Evolutionary conservation across 2,797 vertebrate species (phyloP).

Genomic region (Sus cebifrons): DNA sequence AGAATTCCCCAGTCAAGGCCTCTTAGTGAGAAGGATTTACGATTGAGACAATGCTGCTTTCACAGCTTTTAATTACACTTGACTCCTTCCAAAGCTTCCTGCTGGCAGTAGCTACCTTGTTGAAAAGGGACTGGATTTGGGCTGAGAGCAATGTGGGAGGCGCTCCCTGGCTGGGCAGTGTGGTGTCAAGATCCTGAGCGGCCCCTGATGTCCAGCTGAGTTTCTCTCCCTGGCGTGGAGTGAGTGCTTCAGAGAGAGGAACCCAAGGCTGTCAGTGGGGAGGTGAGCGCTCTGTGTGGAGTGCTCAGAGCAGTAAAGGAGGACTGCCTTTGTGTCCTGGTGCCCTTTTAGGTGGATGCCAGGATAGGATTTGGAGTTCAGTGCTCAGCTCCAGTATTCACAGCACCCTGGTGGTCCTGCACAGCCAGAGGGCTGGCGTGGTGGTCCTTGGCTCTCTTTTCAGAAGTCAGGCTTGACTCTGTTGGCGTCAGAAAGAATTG

Average conservation of each 20-base stretch:
- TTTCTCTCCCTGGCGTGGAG: neutral
- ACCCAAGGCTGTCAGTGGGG: neutral
- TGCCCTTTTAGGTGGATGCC: neutral
- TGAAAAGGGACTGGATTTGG: constrained; percentile 47
- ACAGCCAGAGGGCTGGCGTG: neutral
- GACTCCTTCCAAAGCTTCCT: constrained; percentile 70
- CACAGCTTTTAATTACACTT: constrained; percentile 77
- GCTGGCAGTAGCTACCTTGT: constrained; percentile 51
- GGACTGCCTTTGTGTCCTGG: too few relatives aligned
- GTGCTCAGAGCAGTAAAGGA: neutral
- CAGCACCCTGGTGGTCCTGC: neutral
- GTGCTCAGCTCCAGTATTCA: neutral
- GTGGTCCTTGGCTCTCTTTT: neutral
- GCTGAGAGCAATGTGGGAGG: neutral
- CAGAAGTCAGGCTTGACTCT: neutral
- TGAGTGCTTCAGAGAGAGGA: too few relatives aligned
- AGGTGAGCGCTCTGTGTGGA: neutral
- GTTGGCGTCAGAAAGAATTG: neutral
- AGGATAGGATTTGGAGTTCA: too few relatives aligned
- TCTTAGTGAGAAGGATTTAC: constrained; percentile 72
- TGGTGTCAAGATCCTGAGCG: neutral
- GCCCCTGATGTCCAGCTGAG: neutral
- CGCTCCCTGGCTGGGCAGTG: neutral
- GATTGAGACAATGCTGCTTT: constrained; percentile 63
- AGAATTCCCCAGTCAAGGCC: constrained; percentile 61